Conservation (phyloP, 2,113 vertebrate genomes). For the Abramis brama region DNA sequence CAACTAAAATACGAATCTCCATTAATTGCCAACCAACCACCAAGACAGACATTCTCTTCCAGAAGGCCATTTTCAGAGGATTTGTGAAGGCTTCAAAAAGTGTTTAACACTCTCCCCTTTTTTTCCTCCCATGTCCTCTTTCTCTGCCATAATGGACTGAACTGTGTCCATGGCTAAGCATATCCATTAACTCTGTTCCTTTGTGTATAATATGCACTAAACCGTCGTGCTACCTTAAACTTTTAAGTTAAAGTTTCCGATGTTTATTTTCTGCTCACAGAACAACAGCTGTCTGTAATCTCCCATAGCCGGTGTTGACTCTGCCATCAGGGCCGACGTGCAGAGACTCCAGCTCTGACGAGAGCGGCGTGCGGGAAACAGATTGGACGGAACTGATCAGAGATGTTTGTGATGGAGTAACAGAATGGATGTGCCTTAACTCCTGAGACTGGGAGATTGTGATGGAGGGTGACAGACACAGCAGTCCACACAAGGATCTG, state of each 20-base stretch:
- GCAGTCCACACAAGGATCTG: slow-evolving; percentile 66
- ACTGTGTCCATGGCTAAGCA: background rate
- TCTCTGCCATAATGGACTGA: slow-evolving; percentile 24
- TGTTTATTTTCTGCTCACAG: background rate
- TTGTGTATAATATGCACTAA: background rate
- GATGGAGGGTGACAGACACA: slow-evolving; percentile 65
- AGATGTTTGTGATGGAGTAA: slow-evolving; percentile 56
- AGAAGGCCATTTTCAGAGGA: slow-evolving; percentile 81
- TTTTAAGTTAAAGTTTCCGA: background rate
- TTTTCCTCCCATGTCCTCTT: background rate
- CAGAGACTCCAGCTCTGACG: background rate
- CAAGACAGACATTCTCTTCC: slow-evolving; percentile 77
- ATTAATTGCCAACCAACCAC: slow-evolving; percentile 91
- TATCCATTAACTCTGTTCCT: slow-evolving; percentile 1
- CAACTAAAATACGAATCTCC: slow-evolving; percentile 87
- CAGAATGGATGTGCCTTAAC: slow-evolving; percentile 57
- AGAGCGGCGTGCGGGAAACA: slow-evolving; percentile 33
- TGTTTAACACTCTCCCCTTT: slow-evolving; percentile 1
- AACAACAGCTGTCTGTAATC: slow-evolving; percentile 1
- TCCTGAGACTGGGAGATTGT: slow-evolving; percentile 62
- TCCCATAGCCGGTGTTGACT: slow-evolving; percentile 1
- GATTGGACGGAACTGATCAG: slow-evolving; percentile 58
- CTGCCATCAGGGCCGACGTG: background rate
- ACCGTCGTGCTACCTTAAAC: background rate
- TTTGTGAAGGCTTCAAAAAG: slow-evolving; percentile 80